Evolutionary conservation across 2,888 invertebrate species (phyloP).

Genomic region (Amphipoea lucens): DNA sequence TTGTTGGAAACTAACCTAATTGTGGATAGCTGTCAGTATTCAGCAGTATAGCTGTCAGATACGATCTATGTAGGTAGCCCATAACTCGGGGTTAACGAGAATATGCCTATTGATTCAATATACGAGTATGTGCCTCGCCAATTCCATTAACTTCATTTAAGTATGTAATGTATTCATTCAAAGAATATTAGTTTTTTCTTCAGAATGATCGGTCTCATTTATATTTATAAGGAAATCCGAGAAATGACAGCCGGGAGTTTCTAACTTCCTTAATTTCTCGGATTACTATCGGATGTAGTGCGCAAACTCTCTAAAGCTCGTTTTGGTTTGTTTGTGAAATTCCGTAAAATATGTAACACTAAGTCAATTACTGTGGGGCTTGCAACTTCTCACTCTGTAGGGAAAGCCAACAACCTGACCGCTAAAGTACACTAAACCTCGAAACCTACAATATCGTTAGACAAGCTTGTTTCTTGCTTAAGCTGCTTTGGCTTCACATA

Average conservation of each 20-base stretch:
- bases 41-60: not conserved
- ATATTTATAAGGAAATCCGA: not conserved
- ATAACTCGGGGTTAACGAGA: no score
- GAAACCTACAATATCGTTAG: not conserved
- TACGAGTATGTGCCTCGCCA: no score
- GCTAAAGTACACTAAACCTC: slow-evolving; percentile 17
- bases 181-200: not conserved
- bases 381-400: not conserved
- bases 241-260: no score
- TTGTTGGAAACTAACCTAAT: slow-evolving; percentile 24
- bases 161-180: no score
- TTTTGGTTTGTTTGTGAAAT: not conserved
- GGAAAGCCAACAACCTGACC: slow-evolving; percentile 15
- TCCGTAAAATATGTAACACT: not conserved
- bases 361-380: not conserved
- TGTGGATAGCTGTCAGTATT: slow-evolving; percentile 19
- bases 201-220: not conserved
- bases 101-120: no score
- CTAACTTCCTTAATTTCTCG: not conserved
- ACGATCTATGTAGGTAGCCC: slow-evolving; percentile 14
- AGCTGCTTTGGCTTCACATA: slow-evolving; percentile 1
- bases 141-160: no score
- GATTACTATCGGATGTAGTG: not conserved
- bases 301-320: not conserved
- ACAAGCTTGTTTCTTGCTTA: not conserved